These are phyloP conservation scores for Glyptemys insculpta DNA, from an alignment of 2,797 vertebrate genomes.

Conservation along the genomic window DNA sequence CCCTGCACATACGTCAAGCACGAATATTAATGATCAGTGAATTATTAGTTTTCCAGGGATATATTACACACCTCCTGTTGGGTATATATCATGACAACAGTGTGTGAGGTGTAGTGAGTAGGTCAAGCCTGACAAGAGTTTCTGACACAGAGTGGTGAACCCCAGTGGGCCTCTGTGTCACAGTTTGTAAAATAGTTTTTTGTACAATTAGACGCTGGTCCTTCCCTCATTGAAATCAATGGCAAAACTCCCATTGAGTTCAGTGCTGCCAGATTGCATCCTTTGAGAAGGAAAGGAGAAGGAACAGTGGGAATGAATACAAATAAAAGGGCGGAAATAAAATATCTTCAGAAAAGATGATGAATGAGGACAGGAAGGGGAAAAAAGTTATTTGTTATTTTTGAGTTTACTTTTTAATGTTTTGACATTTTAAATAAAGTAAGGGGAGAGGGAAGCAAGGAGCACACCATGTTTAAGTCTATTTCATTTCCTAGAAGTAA, in stretches of 20 bases:
- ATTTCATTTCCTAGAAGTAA: background rate
- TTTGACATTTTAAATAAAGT: background rate
- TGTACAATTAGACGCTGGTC: background rate
- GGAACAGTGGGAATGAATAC: background rate
- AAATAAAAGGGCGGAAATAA: background rate
- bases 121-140: too few relatives aligned
- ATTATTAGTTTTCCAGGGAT: too few relatives aligned
- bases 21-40: too few relatives aligned
- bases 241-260: background rate
- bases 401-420: background rate
- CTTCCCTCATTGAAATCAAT: background rate
- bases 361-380: background rate
- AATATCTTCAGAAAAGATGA: background rate
- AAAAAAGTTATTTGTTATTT: background rate
- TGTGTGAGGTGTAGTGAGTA: too few relatives aligned
- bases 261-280: background rate
- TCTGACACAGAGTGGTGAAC: background rate
- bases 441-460: too few relatives aligned
- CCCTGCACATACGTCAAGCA: too few relatives aligned
- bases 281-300: background rate
- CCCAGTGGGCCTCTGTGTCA: background rate
- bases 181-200: background rate
- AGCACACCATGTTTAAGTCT: background rate
- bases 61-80: too few relatives aligned
- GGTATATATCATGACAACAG: too few relatives aligned